phyloP scores from a whole-genome alignment of 92 coral and sea anemone species.

The Phenganax stokvisi region DNA sequence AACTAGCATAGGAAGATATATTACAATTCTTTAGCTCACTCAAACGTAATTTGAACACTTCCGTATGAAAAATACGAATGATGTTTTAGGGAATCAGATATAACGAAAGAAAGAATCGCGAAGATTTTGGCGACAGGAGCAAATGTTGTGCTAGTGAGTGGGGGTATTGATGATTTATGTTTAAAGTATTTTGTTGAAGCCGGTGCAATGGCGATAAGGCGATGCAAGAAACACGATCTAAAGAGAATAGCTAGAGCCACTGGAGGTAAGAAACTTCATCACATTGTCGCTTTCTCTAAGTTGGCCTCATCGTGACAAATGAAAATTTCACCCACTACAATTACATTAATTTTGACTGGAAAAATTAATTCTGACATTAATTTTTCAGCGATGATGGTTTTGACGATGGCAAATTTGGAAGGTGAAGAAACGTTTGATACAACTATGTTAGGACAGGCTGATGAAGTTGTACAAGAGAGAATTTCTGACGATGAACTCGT shows the following conservation, averaged over 20 bases:
- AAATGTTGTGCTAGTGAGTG: constrained; percentile 84
- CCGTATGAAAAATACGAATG: neutral
- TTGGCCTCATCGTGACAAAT: neutral
- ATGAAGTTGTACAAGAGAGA: constrained; percentile 86
- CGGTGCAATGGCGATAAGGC: constrained; percentile 93
- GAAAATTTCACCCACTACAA: neutral
- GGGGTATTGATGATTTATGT: constrained; percentile 96
- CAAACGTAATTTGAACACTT: neutral
- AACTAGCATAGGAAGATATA: no score
- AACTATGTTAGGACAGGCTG: constrained; percentile 91
- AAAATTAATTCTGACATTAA: neutral
- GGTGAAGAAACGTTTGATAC: constrained; percentile 99
- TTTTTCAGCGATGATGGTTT: constrained; percentile 71
- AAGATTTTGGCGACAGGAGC: constrained; percentile 91
- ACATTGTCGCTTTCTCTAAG: no score
- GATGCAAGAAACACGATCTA: constrained; percentile 89
- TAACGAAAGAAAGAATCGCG: constrained; percentile 85
- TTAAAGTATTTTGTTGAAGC: constrained; percentile 94
- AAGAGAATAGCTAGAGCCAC: constrained; percentile 93
- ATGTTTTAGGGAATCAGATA: constrained; percentile 70
- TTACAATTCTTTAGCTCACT: no score
- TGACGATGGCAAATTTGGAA: constrained; percentile 87
- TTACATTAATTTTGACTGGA: neutral
- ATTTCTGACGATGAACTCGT: constrained; percentile 90
- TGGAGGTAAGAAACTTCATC: constrained; percentile 58